A percentile compares a stretch with the other conserved stretches of the same genome.
Evolutionary conservation across 64 coral and sea anemone genomes (phyloP).

Genomic region (Porites lutea): DNA sequence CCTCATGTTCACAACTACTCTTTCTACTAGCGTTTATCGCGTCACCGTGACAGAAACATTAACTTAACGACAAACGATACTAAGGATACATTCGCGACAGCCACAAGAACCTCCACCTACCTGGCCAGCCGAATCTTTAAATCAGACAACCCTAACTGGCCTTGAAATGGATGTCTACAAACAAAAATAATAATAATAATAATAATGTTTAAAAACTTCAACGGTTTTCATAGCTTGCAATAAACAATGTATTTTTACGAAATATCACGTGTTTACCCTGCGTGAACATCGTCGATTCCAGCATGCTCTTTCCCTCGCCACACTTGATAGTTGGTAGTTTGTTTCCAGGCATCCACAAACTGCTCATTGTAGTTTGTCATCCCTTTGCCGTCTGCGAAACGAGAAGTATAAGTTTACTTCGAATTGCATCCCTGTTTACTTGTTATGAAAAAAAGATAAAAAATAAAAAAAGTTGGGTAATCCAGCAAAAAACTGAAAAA

Average conservation of each 20-base stretch:
- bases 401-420: background rate
- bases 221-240: background rate
- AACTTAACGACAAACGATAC: too few species aligned
- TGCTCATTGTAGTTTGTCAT: slow-evolving; percentile 85
- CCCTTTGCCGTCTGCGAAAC: slow-evolving; percentile 62
- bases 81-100: too few species aligned
- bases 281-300: slow-evolving; percentile 92
- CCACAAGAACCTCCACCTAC: background rate
- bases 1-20: too few species aligned
- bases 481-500: too few species aligned
- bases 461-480: too few species aligned
- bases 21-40: too few species aligned
- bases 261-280: slow-evolving; percentile 63
- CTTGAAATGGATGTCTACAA: slow-evolving; percentile 90
- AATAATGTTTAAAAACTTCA: background rate
- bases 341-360: slow-evolving; percentile 87
- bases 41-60: too few species aligned
- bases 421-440: too few species aligned
- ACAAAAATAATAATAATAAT: background rate
- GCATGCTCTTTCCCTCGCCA: slow-evolving; percentile 82
- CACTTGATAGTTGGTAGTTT: slow-evolving; percentile 65
- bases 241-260: background rate
- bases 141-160: slow-evolving; percentile 84
- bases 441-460: too few species aligned
- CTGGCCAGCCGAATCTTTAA: slow-evolving; percentile 86